Evolutionary conservation across 2,113 vertebrate genomes (phyloP), one percentile per base, ranked within the genome.

Genomic region (Tinamus guttatus): DNA sequence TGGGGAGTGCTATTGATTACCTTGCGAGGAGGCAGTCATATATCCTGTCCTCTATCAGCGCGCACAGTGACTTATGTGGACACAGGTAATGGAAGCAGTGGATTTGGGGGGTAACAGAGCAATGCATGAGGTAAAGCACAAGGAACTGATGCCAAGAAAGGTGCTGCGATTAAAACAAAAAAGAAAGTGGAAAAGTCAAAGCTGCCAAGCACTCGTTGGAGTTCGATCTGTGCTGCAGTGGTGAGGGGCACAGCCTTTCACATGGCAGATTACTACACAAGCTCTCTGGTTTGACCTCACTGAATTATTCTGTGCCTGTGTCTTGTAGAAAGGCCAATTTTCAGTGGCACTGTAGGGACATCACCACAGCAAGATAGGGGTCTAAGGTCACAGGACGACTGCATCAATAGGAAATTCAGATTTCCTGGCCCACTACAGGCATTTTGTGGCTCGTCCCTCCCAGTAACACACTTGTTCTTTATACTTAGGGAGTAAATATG

Each of bases 71-170:
- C 65, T 95, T 97, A 96, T 94, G 73, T 91, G 81, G 78, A 54
- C 36, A 45, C 41, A 84, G 74, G 85, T 97, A 97, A 97, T 94
- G 54, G 89, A 96, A 96, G 68, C 81, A 89, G 86, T 94, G 94
- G 89, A 91, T 91, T 81, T 79, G 19, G n/a, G 74, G 54, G 51
- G 28, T 79, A 78, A 64, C 62, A 92, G 54, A 89, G 78, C 85
- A 81, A 14, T 73, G 75, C 27, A 40, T 63, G 73, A 92, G 78
- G 91, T 89, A 75, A 85, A 90, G 81, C 69, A 60, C 59, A 82
- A 38, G 78, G 22, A 47, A 18, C 47, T 70, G 70, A 63, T 82
- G 51, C 83, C 60, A 90, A 41, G 64, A 79, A 74, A 89, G 32
- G 49, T 54, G 63, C 41, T 81, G 81, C 91, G 89, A 64, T 85